These are phyloP conservation scores for Gastracanthus pulcherrimus DNA, from an alignment of 2,888 invertebrate genomes.

Conservation along the genomic window DNA sequence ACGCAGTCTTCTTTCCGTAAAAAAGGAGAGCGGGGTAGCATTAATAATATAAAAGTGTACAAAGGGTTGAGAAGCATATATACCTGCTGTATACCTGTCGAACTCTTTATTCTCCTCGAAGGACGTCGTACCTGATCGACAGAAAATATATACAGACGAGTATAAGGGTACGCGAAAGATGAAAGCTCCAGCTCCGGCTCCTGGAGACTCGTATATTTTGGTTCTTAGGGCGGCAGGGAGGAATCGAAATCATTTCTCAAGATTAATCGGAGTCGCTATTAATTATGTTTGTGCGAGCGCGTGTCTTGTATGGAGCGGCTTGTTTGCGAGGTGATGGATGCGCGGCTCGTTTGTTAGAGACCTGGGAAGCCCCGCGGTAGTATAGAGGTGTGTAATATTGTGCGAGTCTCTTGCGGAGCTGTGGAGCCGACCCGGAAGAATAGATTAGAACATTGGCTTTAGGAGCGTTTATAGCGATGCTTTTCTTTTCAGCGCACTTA, in stretches of 20 bases:
- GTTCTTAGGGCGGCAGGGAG: no score
- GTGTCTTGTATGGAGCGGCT: background rate
- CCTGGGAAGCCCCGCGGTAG: no score
- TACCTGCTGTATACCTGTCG: conserved; percentile 30
- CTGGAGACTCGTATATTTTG: background rate
- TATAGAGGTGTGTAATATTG: no score
- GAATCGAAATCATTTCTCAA: conserved; percentile 16
- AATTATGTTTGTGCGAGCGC: conserved; percentile 3
- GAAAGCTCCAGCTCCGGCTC: background rate
- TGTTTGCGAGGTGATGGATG: conserved; percentile 31
- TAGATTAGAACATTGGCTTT: conserved; percentile 23
- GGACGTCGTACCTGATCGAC: background rate
- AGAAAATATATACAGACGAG: background rate
- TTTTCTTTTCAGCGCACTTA: no score
- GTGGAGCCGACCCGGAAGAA: background rate
- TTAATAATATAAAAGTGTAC: conserved; percentile 15
- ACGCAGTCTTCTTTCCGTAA: conserved; percentile 22
- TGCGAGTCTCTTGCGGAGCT: background rate
- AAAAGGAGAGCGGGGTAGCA: conserved; percentile 21
- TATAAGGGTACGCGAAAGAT: background rate
- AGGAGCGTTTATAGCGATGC: no score
- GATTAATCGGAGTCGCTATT: conserved; percentile 44
- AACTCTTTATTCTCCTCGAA: background rate
- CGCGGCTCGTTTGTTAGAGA: no score
- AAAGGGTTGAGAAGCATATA: conserved; percentile 7